A percentile compares a stretch with the other conserved stretches of the same genome.
Conservation (phyloP, 2,113 vertebrate genomes). For the Otocyon megalotis region DNA sequence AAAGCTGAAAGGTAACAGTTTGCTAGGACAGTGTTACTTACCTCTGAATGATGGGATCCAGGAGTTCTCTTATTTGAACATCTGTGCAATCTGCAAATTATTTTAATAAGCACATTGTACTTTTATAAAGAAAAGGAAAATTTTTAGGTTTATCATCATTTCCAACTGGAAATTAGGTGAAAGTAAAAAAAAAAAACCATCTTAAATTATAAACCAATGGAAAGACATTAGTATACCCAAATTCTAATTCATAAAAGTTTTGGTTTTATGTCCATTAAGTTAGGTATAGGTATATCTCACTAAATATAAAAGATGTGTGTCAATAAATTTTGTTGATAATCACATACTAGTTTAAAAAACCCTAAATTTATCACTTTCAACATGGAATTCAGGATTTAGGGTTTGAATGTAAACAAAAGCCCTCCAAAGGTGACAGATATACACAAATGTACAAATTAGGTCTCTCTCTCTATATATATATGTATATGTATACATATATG, state of each 20-base stretch:
- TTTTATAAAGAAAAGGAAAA: conserved; percentile 16
- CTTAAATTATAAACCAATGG: not conserved
- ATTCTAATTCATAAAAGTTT: conserved; percentile 15
- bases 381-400: not conserved
- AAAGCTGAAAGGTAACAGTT: not conserved
- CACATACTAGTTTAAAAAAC: not conserved
- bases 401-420: not conserved
- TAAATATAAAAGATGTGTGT: conserved; percentile 15
- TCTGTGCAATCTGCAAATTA: conserved; percentile 8
- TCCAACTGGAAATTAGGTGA: not conserved
- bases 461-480: not conserved
- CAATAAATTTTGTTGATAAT: conserved; percentile 8
- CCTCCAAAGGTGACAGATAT: not conserved
- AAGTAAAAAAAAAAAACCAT: not conserved
- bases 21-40: not conserved
- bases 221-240: conserved; percentile 25
- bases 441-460: not conserved
- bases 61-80: conserved; percentile 5
- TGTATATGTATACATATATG: not conserved
- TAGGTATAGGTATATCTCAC: not conserved
- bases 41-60: not conserved
- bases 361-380: not conserved
- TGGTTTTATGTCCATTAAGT: conserved; percentile 2
- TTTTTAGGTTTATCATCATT: not conserved
- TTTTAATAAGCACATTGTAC: not conserved